Evolutionary conservation across 2,797 vertebrate genomes (phyloP), one percentile per base, ranked within the genome.

Genomic region (Hoplostethus mediterraneus): DNA sequence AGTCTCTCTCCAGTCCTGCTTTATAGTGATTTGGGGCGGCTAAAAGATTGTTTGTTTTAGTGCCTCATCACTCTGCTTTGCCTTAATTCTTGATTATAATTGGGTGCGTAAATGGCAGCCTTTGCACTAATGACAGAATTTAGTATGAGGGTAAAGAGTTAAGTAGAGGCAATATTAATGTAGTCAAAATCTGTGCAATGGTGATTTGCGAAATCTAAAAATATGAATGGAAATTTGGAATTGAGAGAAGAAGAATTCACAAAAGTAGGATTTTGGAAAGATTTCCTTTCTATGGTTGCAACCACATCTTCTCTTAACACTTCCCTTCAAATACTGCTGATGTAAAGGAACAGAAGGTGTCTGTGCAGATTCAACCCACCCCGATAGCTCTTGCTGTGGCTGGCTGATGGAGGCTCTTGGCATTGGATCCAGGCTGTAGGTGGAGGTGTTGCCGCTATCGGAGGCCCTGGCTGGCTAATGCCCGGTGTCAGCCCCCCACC

Each of bases 401-500:
- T 74, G 5, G n/a, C 31, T 67, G 60, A 66, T 64, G 56, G 67
- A 77, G 42, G 55, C 60, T 84, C 66, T 0, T 82, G 68, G 69
- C 51, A 53, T 73, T 3, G 73, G 78, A 71, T 71, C 80, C 62
- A 59, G 64, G 74, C 71, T 58, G n/a, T 79, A 77, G 57, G 67
- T 84, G 49, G 83, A 85, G 83, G 73, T 91, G 92, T 89, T 90
- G 84, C 87, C 79, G 70, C 86, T 92, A 92, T 92, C 86, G 86
- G 89, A 80, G 73, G 60, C 58, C 74, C 71, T 4, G 71, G 5
- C 59, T 58, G 67, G 60, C 83, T 94, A 94, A 95, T 93, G 85
- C 86, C 88, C 87, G 87, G 69, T 93, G 93, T 94, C 93, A 89
- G 86, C 92, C 82, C 90, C 94, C 92, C 66, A 49, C 91, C 65